phyloP scores from a whole-genome alignment of 2,888 invertebrate species.

The Harpalus rufipes region DNA sequence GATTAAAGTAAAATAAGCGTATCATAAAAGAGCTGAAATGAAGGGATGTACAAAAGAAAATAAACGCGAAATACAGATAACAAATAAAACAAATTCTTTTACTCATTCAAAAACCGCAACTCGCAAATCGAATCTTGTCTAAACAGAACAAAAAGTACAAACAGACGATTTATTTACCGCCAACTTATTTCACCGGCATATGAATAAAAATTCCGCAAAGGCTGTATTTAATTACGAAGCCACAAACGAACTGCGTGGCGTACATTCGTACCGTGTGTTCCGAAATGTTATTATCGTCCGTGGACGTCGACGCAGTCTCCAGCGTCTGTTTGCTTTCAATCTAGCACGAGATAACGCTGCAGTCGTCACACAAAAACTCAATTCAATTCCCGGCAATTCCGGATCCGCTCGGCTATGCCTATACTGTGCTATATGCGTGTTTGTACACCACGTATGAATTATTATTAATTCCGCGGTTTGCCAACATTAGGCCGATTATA shows the following conservation, averaged over 20 bases:
- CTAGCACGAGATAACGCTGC: constrained; percentile 50
- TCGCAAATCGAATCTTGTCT: constrained; percentile 35
- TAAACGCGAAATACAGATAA: neutral
- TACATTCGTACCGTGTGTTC: constrained; percentile 30
- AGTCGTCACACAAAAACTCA: constrained; percentile 57
- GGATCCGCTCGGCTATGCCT: neutral
- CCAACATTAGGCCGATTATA: constrained; percentile 54
- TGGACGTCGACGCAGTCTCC: constrained; percentile 7
- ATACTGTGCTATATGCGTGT: neutral
- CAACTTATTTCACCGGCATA: constrained; percentile 38
- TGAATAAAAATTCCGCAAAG: constrained; percentile 42
- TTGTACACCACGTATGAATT: constrained; percentile 51
- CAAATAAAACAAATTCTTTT: constrained; percentile 31
- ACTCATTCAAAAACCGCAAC: constrained; percentile 32
- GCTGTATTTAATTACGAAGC: constrained; percentile 49
- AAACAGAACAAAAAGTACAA: constrained; percentile 29
- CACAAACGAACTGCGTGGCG: constrained; percentile 26
- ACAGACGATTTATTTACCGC: constrained; percentile 38
- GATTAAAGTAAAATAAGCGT: constrained; percentile 15
- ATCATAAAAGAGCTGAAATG: neutral
- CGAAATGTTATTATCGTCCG: constrained; percentile 41
- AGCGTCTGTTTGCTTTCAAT: constrained; percentile 52
- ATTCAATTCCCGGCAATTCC: constrained; percentile 37
- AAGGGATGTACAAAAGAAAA: constrained; percentile 1
- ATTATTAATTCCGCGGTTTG: constrained; percentile 52